Base-by-base conservation (phyloP, 1,140 invertebrate species). In the Lethocerus indicus region DNA sequence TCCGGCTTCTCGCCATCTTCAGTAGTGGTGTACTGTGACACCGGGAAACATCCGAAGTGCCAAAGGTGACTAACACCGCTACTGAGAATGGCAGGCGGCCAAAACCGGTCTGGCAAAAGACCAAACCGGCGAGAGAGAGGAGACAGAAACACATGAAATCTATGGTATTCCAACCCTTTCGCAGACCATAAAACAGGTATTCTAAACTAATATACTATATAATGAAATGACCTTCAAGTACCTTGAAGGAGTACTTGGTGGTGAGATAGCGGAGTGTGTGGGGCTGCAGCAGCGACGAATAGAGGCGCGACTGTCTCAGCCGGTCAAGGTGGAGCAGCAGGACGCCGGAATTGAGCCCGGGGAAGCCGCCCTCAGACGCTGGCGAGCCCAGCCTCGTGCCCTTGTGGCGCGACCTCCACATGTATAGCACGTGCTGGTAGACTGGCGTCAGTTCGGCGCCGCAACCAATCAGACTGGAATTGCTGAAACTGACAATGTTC, bases 331-430 rank as follows among this genome's bases (percentile, higher is more conserved):
- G 68, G 36, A 90, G 67, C 3, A 89, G 62, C 25, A 89, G 65
- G 1, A 89, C 79, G 2, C 85, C 86, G 57, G 82, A 87, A 59
- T 90, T 90, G 54, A 82, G 80, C 0, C 86, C 86, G 23, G 82
- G 75, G 54, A 79, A 76, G 1, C 83, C 83, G 18, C 66, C 64
- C 52, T 61, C 32, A 56, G 59, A 57, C 41, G 65, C 66, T 39
- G 74, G 70, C 36, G 67, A 64, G 24, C 80, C 80, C 36, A 80
- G 71, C 9, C 59, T 61, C 3, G 79, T 80, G 12, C 69, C 64
- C 1, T 73, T 72, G 60, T 81, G 66, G 28, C 72, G 67, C 16
- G 64, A 67, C 26, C 81, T 67, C 61, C 85, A 88, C 7, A 69
- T 58, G 51, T 80, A 78, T 2, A 90, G 66, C 48, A 83, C 73